Evolutionary conservation across 2,113 vertebrate species (phyloP).

Genomic region (Labrus mixtus): DNA sequence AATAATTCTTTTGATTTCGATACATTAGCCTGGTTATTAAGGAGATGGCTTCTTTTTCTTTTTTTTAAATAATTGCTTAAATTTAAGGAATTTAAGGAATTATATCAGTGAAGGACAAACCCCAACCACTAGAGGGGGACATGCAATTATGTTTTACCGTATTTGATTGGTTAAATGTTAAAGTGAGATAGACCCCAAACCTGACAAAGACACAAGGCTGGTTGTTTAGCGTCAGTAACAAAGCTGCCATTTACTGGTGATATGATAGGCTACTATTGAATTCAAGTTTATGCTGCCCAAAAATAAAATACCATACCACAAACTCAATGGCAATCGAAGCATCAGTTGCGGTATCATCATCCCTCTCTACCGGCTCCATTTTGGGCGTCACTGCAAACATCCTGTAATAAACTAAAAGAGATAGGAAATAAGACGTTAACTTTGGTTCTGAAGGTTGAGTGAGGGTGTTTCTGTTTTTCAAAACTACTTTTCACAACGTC

Average conservation of each 20-base stretch:
- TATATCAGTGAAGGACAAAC: neutral
- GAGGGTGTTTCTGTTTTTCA: no score
- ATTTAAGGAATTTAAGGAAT: no score
- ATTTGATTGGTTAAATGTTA: no score
- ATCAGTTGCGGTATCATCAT: neutral
- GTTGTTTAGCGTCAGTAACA: no score
- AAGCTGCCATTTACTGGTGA: no score
- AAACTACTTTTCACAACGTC: no score
- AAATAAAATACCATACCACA: constrained; percentile 61
- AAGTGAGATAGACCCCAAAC: no score
- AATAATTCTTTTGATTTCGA: no score
- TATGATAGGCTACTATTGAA: no score
- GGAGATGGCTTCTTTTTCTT: no score
- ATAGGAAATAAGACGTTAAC: neutral
- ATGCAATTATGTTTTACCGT: neutral
- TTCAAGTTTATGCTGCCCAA: neutral
- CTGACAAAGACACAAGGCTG: no score
- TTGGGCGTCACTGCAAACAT: constrained; percentile 75
- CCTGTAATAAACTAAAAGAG: constrained; percentile 76
- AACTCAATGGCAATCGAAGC: constrained; percentile 72
- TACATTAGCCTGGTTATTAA: no score
- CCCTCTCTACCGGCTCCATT: constrained; percentile 63
- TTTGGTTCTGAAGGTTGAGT: neutral
- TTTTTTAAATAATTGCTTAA: neutral
- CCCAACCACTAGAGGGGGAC: neutral